Evolutionary conservation across 2,888 invertebrate species (phyloP).

Genomic region (Mechanitis mazaeus): DNA sequence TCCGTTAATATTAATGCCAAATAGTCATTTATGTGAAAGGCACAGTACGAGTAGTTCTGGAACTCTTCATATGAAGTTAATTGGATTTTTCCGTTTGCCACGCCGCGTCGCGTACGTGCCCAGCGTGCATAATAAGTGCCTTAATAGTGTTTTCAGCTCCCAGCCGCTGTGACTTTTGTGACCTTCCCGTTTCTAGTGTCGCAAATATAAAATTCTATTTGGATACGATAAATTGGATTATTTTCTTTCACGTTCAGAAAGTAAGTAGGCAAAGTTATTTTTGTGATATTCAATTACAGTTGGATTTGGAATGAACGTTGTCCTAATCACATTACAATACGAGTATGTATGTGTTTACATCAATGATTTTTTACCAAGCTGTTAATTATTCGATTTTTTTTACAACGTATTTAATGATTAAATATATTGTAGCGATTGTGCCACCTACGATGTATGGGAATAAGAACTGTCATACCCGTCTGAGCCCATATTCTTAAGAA

Average conservation of each 20-base stretch:
- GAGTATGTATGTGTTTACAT: no score
- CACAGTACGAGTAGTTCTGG: conserved; percentile 46
- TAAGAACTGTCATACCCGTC: no score
- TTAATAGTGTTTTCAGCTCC: conserved; percentile 49
- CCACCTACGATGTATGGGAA: no score
- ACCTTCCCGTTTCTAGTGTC: conserved; percentile 11
- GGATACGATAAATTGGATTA: background rate
- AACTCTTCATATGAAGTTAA: conserved; percentile 67
- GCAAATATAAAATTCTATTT: conserved; percentile 4
- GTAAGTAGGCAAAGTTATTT: background rate
- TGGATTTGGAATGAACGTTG: no score
- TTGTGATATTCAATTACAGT: background rate
- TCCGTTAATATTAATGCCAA: conserved; percentile 65
- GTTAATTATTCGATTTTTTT: no score
- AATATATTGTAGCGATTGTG: no score
- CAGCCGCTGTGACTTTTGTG: conserved; percentile 19
- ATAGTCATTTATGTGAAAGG: conserved; percentile 59
- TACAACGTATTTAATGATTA: no score
- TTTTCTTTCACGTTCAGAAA: background rate
- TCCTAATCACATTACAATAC: no score
- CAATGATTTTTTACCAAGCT: no score
- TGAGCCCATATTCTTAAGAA: no score
- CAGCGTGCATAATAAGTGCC: conserved; percentile 63
- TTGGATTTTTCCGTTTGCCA: conserved; percentile 73
- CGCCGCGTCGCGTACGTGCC: conserved; percentile 54